These are phyloP conservation scores for Stenichneumon culpator DNA, from an alignment of 2,888 invertebrate genomes.

Conservation along the genomic window DNA sequence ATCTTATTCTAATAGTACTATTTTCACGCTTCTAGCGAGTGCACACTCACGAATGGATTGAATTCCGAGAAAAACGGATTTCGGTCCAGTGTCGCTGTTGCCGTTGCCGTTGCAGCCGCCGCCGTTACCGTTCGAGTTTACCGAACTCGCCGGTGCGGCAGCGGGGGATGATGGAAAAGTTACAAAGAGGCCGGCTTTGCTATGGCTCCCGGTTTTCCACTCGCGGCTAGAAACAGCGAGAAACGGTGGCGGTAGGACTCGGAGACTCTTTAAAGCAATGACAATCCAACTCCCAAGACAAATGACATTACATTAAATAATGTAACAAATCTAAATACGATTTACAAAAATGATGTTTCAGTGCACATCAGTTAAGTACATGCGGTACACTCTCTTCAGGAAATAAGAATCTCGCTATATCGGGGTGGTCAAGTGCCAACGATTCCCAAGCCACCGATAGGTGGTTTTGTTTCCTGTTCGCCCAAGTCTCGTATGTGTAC, in stretches of 20 bases:
- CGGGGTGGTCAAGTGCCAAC: constrained; percentile 51
- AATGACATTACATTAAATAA: neutral
- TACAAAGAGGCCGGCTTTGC: constrained; percentile 28
- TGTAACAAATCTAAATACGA: neutral
- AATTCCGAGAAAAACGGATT: constrained; percentile 65
- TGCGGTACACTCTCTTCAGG: neutral
- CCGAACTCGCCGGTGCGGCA: constrained; percentile 31
- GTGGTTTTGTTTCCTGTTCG: constrained; percentile 50
- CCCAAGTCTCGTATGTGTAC: constrained; percentile 1
- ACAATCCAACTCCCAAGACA: too few species aligned
- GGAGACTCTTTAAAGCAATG: neutral
- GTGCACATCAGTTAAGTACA: neutral
- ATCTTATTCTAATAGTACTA: constrained; percentile 40
- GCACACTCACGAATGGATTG: constrained; percentile 45
- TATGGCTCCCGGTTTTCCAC: constrained; percentile 4
- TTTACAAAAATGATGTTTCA: neutral
- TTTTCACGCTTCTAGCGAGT: neutral
- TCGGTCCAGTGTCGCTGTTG: constrained; percentile 24
- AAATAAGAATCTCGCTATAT: constrained; percentile 18
- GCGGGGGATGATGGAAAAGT: constrained; percentile 59
- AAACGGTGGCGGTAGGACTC: neutral
- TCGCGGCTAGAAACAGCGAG: neutral
- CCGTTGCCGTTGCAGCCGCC: neutral
- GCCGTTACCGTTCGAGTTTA: constrained; percentile 44
- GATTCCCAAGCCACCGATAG: constrained; percentile 61